Base-by-base conservation (phyloP, 2,113 vertebrate species). In the Plotosus lineatus region DNA sequence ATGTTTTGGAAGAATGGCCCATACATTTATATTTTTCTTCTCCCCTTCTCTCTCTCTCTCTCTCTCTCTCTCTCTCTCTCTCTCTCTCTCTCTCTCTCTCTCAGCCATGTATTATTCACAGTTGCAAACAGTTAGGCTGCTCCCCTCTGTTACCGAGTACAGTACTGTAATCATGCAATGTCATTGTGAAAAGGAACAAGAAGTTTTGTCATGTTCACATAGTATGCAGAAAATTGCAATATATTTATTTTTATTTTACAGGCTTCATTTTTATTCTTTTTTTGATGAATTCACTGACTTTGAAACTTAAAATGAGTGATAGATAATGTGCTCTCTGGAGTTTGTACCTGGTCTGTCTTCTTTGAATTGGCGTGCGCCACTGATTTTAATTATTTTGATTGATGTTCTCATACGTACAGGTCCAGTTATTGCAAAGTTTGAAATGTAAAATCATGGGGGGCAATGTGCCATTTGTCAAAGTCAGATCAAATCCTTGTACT, bases 121-220 rank as follows among this genome's bases (percentile, higher is more conserved):
- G 33, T 38, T 75, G 40, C 21, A 63, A 28, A 53, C 28, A 66
- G 21, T 23, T 15, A 46, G 3, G 7, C 71, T 44, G 36, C 75
- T 12, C 42, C 63, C 12, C 72, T 61, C 5, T 0, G 19, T 6
- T 33, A 46, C 33, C n/a, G n/a, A n/a, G n/a, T n/a, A n/a, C n/a
- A n/a, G n/a, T n/a, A n/a, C n/a, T n/a, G n/a, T n/a, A 66, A 6
- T 19, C 14, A 38, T 58, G 76, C 10, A 17, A 66, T 78, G 58
- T 26, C n/a, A n/a, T n/a, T 23, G 60, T 78, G 17, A 74, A n/a
- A 14, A 71, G 12, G 60, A 79, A 61, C 58, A 7, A 44, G 11
- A 60, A 48, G 55, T 79, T 82, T 66, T 61, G 61, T 78, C 55
- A 74, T 38, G 60, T 53, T 77, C 60, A 60, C 81, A 77, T 79